Evolutionary conservation across 2,888 invertebrate genomes (phyloP), one percentile per base, ranked within the genome.

Genomic region (Pomacea canaliculata): DNA sequence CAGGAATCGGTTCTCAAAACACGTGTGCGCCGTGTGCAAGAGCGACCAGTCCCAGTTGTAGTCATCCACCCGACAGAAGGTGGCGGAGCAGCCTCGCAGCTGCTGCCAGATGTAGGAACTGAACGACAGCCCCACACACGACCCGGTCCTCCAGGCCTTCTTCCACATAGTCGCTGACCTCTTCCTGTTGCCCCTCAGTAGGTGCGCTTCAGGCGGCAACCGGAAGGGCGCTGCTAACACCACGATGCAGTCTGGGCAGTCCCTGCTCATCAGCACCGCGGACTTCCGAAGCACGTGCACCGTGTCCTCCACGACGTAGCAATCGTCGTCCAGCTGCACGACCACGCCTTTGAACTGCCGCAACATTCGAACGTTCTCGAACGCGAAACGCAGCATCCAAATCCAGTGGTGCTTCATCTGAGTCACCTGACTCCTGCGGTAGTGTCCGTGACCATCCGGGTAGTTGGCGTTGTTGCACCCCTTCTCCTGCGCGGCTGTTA

Each of bases 381-480:
- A 71, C 13, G 71, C 67, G 60, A 66, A 76, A 37, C 71, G 66
- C 12, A 70, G 66, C 60, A 71, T 76, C 76, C 76, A 76, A 9
- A 71, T 5, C 71, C 71, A 76, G 59, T 76, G 76, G 27, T 76
- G 76, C 60, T 76, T 76, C 16, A 76, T 76, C 49, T 76, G 76
- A 19, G 71, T 51, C 46, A 67, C 59, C 16, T n/a, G 37, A 7
- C 66, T 71, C 23, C 71, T 62, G 51, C 76, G 70, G 71, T 76
- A 76, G 59, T 76, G 76, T 7, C 67, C 65, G 67, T 71, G 71
- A 16, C 56, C 23, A 51, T 76, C 76, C 10, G 76, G 71, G 19
- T 67, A 59, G 7, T 51, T 59, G 23, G 76, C 76, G 60, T 76
- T 76, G 65, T 59, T 49, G 66, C 76, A 76, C 7, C 67, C 67